Evolutionary conservation across 1,140 invertebrate genomes (phyloP).

Genomic region (Drosophila mauritiana): DNA sequence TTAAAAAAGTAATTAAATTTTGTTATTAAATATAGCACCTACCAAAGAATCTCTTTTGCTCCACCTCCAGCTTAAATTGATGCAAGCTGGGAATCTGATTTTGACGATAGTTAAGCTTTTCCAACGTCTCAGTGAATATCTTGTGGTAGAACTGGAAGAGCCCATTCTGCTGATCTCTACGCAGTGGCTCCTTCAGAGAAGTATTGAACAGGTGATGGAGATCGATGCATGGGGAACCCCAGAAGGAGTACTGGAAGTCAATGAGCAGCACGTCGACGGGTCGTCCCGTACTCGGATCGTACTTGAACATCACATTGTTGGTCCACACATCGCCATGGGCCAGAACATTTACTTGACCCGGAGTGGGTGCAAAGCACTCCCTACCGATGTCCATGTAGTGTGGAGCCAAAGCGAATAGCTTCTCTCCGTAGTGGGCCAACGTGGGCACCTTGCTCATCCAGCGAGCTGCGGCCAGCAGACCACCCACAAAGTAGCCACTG

Average conservation of each 20-base stretch:
- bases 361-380: constrained; percentile 66
- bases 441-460: constrained; percentile 67
- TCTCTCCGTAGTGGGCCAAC: constrained; percentile 56
- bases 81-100: constrained; percentile 67
- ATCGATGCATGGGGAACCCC: constrained; percentile 80
- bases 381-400: constrained; percentile 77
- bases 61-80: constrained; percentile 62
- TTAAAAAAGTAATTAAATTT: not conserved
- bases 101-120: constrained; percentile 59
- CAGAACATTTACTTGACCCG: constrained; percentile 87
- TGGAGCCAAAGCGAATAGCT: constrained; percentile 65
- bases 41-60: constrained; percentile 78
- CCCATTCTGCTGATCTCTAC: constrained; percentile 53
- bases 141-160: constrained; percentile 73
- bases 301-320: constrained; percentile 89
- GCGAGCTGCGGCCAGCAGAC: constrained; percentile 57
- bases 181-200: constrained; percentile 68
- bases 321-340: constrained; percentile 89
- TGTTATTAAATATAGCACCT: not conserved
- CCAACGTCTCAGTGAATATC: constrained; percentile 59
- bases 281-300: constrained; percentile 84
- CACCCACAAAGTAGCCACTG: constrained; percentile 72
- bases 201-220: constrained; percentile 81
- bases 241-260: constrained; percentile 82
- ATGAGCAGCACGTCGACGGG: constrained; percentile 85